Percentiles rank a stretch among this genome's conserved stretches.
These are phyloP conservation scores for Merluccius polli DNA, from an alignment of 2,797 vertebrate species.

Conservation along the genomic window DNA sequence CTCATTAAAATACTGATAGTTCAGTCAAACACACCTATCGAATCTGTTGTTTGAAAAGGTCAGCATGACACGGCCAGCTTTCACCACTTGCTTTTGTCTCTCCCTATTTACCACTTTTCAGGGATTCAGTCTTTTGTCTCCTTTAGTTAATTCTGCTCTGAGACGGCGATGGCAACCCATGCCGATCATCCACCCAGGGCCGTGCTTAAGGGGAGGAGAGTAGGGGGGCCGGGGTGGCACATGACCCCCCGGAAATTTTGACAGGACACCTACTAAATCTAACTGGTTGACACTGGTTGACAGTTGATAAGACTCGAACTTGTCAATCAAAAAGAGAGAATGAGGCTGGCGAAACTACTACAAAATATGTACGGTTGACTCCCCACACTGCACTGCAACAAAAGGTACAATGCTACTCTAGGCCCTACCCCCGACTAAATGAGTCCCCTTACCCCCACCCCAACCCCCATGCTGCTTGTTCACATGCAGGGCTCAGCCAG, in stretches of 20 bases:
- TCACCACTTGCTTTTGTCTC: neutral
- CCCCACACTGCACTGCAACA: neutral
- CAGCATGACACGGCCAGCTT: neutral
- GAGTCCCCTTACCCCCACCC: neutral
- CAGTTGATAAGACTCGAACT: no score
- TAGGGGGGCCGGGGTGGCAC: neutral
- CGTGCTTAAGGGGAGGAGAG: neutral
- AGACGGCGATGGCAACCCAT: neutral
- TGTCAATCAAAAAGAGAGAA: neutral
- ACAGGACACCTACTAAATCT: neutral
- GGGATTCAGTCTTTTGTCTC: neutral
- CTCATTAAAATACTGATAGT: neutral
- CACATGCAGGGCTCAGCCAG: constrained; percentile 45
- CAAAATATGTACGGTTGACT: neutral
- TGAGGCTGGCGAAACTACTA: neutral
- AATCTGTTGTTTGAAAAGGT: neutral
- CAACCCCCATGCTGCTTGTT: no score
- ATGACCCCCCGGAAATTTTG: neutral
- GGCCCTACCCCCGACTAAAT: neutral
- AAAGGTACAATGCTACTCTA: no score
- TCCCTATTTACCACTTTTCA: neutral
- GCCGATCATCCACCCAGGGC: neutral
- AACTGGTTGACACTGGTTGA: neutral
- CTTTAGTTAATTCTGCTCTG: neutral
- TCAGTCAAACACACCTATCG: neutral